These are phyloP conservation scores for Sylvilagus bachmani DNA, from an alignment of 2,113 vertebrate species.

Conservation along the genomic window DNA sequence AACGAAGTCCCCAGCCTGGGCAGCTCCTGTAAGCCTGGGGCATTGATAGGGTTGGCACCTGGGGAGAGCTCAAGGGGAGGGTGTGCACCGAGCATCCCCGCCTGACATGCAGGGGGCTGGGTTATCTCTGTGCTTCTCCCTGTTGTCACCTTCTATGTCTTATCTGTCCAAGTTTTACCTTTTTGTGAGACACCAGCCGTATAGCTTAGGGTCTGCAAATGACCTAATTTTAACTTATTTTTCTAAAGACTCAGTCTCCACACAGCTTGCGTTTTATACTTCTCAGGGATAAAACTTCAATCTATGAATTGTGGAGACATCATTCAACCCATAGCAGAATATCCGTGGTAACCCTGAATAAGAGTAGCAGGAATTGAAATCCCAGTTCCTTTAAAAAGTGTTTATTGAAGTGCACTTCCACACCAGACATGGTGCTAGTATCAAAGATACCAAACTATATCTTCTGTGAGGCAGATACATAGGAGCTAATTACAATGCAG, in stretches of 20 bases:
- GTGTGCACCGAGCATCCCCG: background rate
- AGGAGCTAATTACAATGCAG: background rate
- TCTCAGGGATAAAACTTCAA: background rate
- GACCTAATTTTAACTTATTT: background rate
- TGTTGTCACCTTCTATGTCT: background rate
- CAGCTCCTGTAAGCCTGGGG: too few relatives aligned
- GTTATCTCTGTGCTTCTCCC: background rate
- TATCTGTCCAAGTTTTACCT: background rate
- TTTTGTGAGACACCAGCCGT: background rate
- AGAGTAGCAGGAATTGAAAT: background rate
- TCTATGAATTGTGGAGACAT: background rate
- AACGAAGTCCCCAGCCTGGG: background rate
- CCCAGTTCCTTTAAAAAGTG: background rate
- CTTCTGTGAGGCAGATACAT: background rate
- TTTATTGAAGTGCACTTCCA: background rate
- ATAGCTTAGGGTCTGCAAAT: background rate
- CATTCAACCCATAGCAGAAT: background rate
- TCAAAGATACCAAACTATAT: background rate
- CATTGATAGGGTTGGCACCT: background rate
- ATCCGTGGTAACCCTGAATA: background rate
- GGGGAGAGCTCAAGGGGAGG: background rate
- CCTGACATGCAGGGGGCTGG: background rate
- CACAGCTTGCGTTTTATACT: background rate
- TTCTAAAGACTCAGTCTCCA: background rate
- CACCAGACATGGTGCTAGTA: background rate